Conservation (phyloP, 2,888 invertebrate genomes). For the Calliphora vomitoria region DNA sequence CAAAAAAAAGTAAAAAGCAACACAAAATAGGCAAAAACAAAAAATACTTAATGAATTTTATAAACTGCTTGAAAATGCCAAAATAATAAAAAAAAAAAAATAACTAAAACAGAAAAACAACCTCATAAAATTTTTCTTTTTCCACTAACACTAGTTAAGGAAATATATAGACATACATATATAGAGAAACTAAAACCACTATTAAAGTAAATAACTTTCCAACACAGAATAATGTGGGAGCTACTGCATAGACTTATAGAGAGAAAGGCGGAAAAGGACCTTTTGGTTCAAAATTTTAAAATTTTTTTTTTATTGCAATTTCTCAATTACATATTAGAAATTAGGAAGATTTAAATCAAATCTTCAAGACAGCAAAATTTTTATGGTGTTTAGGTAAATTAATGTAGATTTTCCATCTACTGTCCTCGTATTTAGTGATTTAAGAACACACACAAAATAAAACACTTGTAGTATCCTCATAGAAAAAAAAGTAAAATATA, state of each 20-base stretch:
- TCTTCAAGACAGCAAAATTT: not conserved
- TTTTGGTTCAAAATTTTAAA: not conserved
- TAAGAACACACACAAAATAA: not conserved
- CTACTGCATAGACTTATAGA: not conserved
- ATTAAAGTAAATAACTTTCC: slow-evolving; percentile 70
- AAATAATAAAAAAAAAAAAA: slow-evolving; percentile 34
- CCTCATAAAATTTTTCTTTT: slow-evolving; percentile 66
- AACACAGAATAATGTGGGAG: slow-evolving; percentile 26
- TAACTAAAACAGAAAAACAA: slow-evolving; percentile 43
- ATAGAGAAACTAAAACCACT: slow-evolving; percentile 41
- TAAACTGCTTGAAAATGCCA: slow-evolving; percentile 59
- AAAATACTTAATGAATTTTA: slow-evolving; percentile 69
- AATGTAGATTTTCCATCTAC: not conserved
- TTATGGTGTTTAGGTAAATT: not conserved
- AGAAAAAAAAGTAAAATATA: slow-evolving; percentile 53
- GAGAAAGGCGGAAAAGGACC: not conserved
- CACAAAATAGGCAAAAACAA: slow-evolving; percentile 30
- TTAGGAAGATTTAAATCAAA: too few species aligned
- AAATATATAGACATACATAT: not conserved
- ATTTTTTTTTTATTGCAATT: too few species aligned
- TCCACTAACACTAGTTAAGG: not conserved
- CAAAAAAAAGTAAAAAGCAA: slow-evolving; percentile 38
- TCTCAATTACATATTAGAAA: too few species aligned
- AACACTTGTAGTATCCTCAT: slow-evolving; percentile 59
- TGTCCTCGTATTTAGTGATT: slow-evolving; percentile 22